Evolutionary conservation across 2,113 vertebrate species (phyloP).

Genomic region (Eolophus roseicapilla): DNA sequence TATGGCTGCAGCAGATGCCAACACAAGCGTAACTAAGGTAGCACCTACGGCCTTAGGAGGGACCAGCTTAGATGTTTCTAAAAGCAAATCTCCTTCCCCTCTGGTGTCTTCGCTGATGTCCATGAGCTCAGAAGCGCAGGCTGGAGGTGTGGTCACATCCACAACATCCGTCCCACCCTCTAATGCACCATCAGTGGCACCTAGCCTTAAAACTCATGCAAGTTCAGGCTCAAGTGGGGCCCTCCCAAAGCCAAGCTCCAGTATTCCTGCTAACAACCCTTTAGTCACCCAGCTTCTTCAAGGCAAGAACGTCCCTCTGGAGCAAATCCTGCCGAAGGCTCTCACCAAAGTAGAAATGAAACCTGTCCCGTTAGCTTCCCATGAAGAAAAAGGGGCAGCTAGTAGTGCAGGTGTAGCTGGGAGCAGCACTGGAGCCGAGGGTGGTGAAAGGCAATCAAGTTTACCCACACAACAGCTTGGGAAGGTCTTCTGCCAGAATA

Average conservation of each 20-base stretch:
- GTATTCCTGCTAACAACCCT: constrained; percentile 92
- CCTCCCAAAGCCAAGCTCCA: constrained; percentile 74
- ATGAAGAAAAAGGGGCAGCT: constrained; percentile 48
- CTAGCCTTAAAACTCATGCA: constrained; percentile 63
- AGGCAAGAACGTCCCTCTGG: constrained; percentile 90
- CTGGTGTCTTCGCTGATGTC: neutral
- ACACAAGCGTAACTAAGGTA: neutral
- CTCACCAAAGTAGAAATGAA: constrained; percentile 81
- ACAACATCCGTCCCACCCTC: neutral
- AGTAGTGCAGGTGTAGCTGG: neutral
- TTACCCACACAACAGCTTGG: constrained; percentile 31
- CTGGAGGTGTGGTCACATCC: neutral
- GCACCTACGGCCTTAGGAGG: neutral
- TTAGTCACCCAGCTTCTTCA: constrained; percentile 93
- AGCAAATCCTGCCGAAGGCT: constrained; percentile 91
- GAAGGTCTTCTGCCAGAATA: constrained; percentile 63
- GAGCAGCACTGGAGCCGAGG: neutral
- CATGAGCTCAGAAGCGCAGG: constrained; percentile 12
- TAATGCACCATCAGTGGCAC: neutral
- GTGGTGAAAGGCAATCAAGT: constrained; percentile 5
- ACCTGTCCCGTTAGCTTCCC: constrained; percentile 13
- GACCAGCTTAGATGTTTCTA: neutral
- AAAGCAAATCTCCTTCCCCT: neutral
- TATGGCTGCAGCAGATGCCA: neutral
- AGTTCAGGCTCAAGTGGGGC: constrained; percentile 16